These are phyloP conservation scores for Chromis chromis DNA, from an alignment of 2,797 vertebrate species.

Conservation along the genomic window DNA sequence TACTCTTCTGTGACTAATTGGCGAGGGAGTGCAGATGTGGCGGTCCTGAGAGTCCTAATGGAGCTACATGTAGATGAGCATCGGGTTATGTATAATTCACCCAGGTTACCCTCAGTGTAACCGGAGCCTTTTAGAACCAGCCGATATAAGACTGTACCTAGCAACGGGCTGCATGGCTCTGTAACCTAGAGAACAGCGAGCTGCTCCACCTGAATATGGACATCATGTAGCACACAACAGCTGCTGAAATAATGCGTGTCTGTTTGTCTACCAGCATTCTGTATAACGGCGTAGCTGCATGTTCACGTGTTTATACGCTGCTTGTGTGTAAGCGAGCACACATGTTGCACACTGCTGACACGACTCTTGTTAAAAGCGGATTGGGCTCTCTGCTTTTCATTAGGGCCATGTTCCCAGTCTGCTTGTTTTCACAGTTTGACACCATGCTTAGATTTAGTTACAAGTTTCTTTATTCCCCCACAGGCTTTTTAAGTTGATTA, in stretches of 20 bases:
- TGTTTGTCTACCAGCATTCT: slow-evolving; percentile 1
- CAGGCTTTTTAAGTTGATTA: slow-evolving; percentile 77
- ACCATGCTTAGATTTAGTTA: slow-evolving; percentile 74
- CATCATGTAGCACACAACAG: slow-evolving; percentile 12
- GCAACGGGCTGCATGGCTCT: slow-evolving; percentile 65
- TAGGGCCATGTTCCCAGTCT: slow-evolving; percentile 61
- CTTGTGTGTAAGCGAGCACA: slow-evolving; percentile 36
- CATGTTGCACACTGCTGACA: slow-evolving; percentile 42
- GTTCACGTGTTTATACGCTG: slow-evolving; percentile 36
- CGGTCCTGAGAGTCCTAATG: slow-evolving; percentile 58
- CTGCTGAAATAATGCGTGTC: slow-evolving; percentile 3
- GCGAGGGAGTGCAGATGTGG: slow-evolving; percentile 60
- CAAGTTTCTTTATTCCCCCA: slow-evolving; percentile 72
- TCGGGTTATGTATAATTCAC: slow-evolving; percentile 85
- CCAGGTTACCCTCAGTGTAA: slow-evolving; percentile 74
- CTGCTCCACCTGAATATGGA: slow-evolving; percentile 48
- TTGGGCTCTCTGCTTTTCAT: slow-evolving; percentile 74
- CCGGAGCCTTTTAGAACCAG: slow-evolving; percentile 71
- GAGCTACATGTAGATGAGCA: slow-evolving; percentile 68
- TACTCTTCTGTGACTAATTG: slow-evolving; percentile 71
- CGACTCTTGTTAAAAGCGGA: slow-evolving; percentile 49
- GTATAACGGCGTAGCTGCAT: slow-evolving; percentile 5
- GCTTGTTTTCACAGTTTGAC: slow-evolving; percentile 78
- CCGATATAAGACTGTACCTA: slow-evolving; percentile 63
- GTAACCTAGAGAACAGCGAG: slow-evolving; percentile 72